These are phyloP conservation scores for Frieseomelitta varia DNA, from an alignment of 1,140 invertebrate genomes.

Conservation along the genomic window DNA sequence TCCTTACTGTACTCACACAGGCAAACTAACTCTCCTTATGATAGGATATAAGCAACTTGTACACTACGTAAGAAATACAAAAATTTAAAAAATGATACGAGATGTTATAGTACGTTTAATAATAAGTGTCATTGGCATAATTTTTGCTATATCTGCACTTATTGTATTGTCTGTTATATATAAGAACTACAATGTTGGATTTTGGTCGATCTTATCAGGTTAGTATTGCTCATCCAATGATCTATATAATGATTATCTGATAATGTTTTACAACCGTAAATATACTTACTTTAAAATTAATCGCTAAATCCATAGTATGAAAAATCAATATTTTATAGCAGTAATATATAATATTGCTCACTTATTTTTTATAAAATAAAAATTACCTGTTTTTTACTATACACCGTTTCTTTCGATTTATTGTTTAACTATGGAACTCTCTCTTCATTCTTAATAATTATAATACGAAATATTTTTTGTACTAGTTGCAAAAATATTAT, in stretches of 20 bases:
- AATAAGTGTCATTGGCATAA: slow-evolving; percentile 53
- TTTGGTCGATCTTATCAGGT: slow-evolving; percentile 69
- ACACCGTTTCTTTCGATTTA: background rate
- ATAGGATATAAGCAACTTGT: background rate
- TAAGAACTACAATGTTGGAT: slow-evolving; percentile 61
- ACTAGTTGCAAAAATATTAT: background rate
- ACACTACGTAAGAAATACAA: background rate
- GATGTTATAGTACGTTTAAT: slow-evolving; percentile 40
- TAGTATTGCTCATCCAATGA: slow-evolving; percentile 12
- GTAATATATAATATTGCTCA: background rate
- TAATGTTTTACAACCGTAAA: background rate
- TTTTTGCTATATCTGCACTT: slow-evolving; percentile 57
- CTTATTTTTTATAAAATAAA: background rate
- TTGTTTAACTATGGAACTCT: background rate
- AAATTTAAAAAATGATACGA: slow-evolving; percentile 27
- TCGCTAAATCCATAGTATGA: too few species aligned
- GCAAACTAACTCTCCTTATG: background rate
- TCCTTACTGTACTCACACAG: background rate
- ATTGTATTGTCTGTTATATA: slow-evolving; percentile 58
- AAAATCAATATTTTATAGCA: background rate
- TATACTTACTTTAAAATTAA: background rate
- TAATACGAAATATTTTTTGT: background rate
- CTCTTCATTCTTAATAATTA: background rate
- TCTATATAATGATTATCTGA: background rate
- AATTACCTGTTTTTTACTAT: background rate